phyloP scores from a whole-genome alignment of 2,888 invertebrate genomes.

The Sinohyriopsis cumingii region DNA sequence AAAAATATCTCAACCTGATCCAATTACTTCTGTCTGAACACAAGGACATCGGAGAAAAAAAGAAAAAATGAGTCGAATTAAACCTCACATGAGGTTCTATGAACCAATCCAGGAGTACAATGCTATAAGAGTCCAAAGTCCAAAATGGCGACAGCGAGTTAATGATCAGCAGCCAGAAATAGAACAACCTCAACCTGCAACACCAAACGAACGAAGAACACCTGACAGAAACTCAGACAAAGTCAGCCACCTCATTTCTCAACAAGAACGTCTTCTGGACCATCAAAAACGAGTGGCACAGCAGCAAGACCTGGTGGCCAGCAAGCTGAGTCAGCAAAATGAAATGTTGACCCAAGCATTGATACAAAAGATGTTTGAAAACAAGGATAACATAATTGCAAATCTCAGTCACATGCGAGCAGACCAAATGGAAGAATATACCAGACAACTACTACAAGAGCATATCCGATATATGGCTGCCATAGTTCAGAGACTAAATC shows the following conservation, averaged over 20 bases:
- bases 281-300: conserved; percentile 57
- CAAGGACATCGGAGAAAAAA: no score
- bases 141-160: conserved; percentile 10
- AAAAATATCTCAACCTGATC: no score
- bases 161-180: neutral
- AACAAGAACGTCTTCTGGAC: conserved; percentile 57
- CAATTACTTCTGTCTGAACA: no score
- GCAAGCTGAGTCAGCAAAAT: conserved; percentile 27
- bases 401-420: conserved; percentile 19
- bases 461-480: conserved; percentile 69
- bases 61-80: no score
- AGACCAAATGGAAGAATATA: conserved; percentile 58
- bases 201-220: neutral
- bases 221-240: conserved; percentile 4
- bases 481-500: conserved; percentile 64
- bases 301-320: conserved; percentile 30
- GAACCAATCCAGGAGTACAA: conserved; percentile 47
- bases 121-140: conserved; percentile 40
- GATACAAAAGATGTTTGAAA: conserved; percentile 31
- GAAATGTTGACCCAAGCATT: conserved; percentile 25
- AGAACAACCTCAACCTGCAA: neutral
- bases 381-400: conserved; percentile 38
- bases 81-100: conserved; percentile 9
- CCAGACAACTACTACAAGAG: conserved; percentile 64
- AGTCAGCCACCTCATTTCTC: conserved; percentile 14